Evolutionary conservation across 2,888 invertebrate species (phyloP), one percentile per base, ranked within the genome.

Genomic region (Cetonia aurata): DNA sequence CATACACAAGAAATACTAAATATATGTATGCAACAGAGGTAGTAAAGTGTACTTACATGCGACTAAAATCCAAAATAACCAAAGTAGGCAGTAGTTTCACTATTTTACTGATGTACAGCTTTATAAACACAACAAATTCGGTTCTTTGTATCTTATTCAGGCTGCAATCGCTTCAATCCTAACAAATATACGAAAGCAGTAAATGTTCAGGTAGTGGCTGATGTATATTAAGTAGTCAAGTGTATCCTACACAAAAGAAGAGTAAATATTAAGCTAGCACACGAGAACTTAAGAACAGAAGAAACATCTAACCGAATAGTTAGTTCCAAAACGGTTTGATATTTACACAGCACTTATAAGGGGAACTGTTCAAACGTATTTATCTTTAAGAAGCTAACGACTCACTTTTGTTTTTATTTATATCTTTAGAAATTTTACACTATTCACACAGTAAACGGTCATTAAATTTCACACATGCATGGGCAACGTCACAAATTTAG

Each of bases 341-440:
- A 79, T 80, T 80, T 77, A 77, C 79, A 77, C 74, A 77, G 75
- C 77, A 77, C 77, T 78, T 75, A 72, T 72, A 69, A 74, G 76
- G 8, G 8, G 37, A 37, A 37, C 37, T 37, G 75, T 77, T 65
- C 46, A 37, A 37, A 8, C 74, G 75, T 78, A 71, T 78, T 55
- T 62, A 76, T 74, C 75, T 75, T 78, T 70, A 50, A 60, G 74
- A 75, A 71, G 15, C 56, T 48, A 52, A 62, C 41, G 69, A 73
- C 71, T 76, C 76, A 77, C 78, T 77, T 75, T 75, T 75, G 75
- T 77, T 77, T 77, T 74, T 71, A 55, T 46, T 46, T 53, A 10
- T 33, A 31, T 53, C 33, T 33, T 48, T 50, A 48, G 12, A 31
- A 52, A 65, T 52, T 65, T 37, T 41, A 37, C 62, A 65, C 62